Percentiles rank a stretch among this genome's conserved stretches.
Conservation (phyloP, 2,888 invertebrate species). For the Anthophora plumipes region DNA sequence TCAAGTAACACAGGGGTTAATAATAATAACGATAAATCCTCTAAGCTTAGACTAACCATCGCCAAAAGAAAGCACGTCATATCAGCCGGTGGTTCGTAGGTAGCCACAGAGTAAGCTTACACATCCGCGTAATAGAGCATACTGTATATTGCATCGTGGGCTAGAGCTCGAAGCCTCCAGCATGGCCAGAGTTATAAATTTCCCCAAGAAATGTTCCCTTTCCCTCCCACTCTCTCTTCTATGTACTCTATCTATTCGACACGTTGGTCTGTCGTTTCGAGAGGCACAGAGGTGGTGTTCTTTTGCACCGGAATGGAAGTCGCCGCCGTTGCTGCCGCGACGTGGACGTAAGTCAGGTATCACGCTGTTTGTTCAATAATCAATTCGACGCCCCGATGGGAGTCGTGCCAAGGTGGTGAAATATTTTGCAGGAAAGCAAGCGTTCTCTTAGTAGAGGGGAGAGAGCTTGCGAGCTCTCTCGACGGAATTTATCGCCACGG, state of each 20-base stretch:
- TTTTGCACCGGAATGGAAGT: not conserved
- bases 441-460: constrained; percentile 1
- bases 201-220: constrained; percentile 15
- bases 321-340: constrained; percentile 23
- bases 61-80: no score
- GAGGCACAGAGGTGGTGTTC: not conserved
- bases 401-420: constrained; percentile 74
- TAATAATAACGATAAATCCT: no score
- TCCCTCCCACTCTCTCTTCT: not conserved
- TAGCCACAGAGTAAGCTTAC: no score
- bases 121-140: constrained; percentile 17
- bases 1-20: no score
- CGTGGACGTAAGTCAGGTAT: constrained; percentile 61
- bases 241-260: not conserved
- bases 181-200: constrained; percentile 40
- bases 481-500: constrained; percentile 67
- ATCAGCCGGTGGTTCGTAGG: no score
- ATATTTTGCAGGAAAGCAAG: constrained; percentile 74
- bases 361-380: constrained; percentile 80
- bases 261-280: not conserved
- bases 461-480: constrained; percentile 48
- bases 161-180: not conserved
- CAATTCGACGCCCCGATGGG: constrained; percentile 75
- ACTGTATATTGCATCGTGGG: constrained; percentile 24
- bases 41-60: no score